Evolutionary conservation across 2,888 invertebrate species (phyloP).

Genomic region (Polyploca ridens): DNA sequence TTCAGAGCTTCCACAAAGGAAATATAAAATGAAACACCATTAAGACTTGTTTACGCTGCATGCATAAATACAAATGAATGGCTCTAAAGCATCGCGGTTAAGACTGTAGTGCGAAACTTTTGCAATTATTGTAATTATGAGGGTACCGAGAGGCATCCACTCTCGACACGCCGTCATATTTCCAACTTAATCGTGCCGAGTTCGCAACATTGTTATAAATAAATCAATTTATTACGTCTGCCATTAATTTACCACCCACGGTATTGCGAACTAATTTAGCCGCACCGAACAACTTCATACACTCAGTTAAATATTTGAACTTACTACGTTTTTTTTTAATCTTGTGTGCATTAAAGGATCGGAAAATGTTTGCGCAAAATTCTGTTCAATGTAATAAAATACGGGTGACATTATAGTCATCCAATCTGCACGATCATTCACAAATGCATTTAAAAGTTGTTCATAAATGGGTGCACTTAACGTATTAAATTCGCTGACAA

Average conservation of each 20-base stretch:
- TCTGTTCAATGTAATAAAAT: background rate
- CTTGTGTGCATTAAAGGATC: background rate
- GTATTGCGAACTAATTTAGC: slow-evolving; percentile 12
- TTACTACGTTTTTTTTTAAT: background rate
- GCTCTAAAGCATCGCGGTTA: slow-evolving; percentile 65
- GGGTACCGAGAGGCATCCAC: slow-evolving; percentile 70
- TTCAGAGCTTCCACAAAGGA: slow-evolving; percentile 44
- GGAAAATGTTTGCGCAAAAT: slow-evolving; percentile 6
- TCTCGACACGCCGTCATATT: slow-evolving; percentile 71
- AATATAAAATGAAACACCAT: slow-evolving; percentile 56
- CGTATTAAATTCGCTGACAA: slow-evolving; percentile 77
- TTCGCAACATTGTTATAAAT: slow-evolving; percentile 71
- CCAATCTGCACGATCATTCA: slow-evolving; percentile 54
- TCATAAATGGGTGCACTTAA: slow-evolving; percentile 72
- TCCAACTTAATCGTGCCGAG: slow-evolving; percentile 75
- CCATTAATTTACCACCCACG: slow-evolving; percentile 39
- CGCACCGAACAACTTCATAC: slow-evolving; percentile 10
- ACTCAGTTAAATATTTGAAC: background rate
- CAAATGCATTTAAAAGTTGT: slow-evolving; percentile 61
- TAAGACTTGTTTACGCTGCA: slow-evolving; percentile 63
- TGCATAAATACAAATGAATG: slow-evolving; percentile 74
- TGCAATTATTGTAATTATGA: slow-evolving; percentile 81
- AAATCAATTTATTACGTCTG: slow-evolving; percentile 70
- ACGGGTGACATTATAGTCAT: slow-evolving; percentile 34
- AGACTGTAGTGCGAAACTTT: slow-evolving; percentile 74